Evolutionary conservation across 2,113 vertebrate genomes (phyloP).

Genomic region (Neotragus moschatus): DNA sequence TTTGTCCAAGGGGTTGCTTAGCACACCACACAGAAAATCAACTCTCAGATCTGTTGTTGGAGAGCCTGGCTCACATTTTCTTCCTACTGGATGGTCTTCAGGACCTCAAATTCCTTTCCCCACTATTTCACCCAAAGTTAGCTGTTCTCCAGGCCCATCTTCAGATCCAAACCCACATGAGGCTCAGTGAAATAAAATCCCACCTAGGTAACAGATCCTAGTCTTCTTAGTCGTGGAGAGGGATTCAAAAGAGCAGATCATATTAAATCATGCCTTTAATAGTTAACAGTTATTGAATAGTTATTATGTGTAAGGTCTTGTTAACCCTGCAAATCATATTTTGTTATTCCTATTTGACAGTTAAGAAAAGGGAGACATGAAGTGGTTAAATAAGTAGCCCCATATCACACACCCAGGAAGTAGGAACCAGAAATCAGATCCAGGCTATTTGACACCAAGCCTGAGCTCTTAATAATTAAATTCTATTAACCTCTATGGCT

Average conservation of each 20-base stretch:
- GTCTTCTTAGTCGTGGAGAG: not conserved
- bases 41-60: not conserved
- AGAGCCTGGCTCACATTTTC: not conserved
- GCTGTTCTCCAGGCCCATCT: not conserved
- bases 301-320: not conserved
- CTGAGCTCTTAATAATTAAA: not conserved
- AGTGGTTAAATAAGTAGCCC: not conserved
- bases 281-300: not conserved
- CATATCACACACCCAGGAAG: not conserved
- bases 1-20: not conserved
- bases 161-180: not conserved
- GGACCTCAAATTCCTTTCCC: not conserved
- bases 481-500: not conserved
- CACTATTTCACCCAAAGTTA: not conserved
- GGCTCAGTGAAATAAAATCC: not conserved
- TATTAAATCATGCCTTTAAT: not conserved
- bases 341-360: not conserved
- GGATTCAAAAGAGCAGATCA: not conserved
- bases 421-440: not conserved
- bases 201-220: not conserved
- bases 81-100: not conserved
- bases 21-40: not conserved
- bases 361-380: not conserved
- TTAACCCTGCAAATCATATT: not conserved
- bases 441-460: not conserved